Evolutionary conservation across 2,888 invertebrate species (phyloP).

Genomic region (Caenorhabditis macrosperma): DNA sequence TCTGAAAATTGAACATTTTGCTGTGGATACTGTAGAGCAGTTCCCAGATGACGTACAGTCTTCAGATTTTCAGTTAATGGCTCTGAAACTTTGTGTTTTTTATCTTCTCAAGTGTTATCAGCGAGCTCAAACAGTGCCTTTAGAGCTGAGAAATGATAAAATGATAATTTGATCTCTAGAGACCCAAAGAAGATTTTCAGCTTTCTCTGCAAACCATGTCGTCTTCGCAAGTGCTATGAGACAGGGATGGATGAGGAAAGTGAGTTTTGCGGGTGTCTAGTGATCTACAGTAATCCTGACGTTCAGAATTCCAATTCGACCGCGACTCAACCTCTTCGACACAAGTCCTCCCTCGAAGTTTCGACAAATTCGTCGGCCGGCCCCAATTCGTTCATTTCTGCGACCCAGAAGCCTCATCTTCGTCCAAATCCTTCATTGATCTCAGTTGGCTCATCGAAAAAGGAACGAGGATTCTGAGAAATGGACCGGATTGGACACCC

Average conservation of each 20-base stretch:
- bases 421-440: conserved; percentile 20
- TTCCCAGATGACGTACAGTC: no score
- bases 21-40: no score
- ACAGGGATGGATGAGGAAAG: conserved; percentile 20
- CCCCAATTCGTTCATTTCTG: conserved; percentile 39
- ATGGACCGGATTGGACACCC: conserved; percentile 3
- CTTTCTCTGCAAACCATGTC: conserved; percentile 13
- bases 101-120: no score
- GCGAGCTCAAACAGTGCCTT: no score
- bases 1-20: no score
- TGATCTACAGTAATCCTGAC: no score
- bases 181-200: background rate
- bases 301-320: conserved; percentile 32
- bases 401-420: conserved; percentile 13
- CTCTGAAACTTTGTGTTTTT: no score
- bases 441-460: conserved; percentile 11
- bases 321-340: conserved; percentile 17
- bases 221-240: conserved; percentile 6
- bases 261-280: background rate
- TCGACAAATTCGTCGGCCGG: conserved; percentile 28
- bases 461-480: conserved; percentile 15
- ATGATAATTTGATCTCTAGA: background rate
- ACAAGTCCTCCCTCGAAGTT: background rate
- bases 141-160: no score
- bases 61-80: no score